Evolutionary conservation across 2,888 invertebrate genomes (phyloP), one percentile per base, ranked within the genome.

Genomic region (Calameuta idolon): DNA sequence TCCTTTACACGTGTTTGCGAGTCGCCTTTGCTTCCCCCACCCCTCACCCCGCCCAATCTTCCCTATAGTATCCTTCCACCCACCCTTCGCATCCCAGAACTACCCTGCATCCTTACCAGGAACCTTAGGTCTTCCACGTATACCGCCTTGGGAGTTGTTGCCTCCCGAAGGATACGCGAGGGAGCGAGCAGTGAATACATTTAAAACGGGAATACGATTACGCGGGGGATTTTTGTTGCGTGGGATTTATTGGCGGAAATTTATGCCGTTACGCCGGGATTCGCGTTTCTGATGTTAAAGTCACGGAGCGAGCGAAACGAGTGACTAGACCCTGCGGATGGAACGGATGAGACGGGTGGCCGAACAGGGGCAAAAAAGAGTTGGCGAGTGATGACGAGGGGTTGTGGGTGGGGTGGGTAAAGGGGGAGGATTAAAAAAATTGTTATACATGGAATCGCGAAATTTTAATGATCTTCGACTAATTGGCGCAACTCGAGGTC

Each of bases 121-220:
- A 34, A 34, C 15, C 34, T 34, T 34, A 11, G 74, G 77, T 79
- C 79, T 79, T 79, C 81, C 83, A 79, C 78, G 75, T 81, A 80
- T 82, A 79, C 69, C 69, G 75, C 77, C 73, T 73, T 69, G n/a
- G 73, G 74, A 68, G 35, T 73, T 73, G 69, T 37, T 73, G 76
- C 69, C 35, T 73, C 73, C 73, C 73, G 40, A 68, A 35, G 40
- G 40, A 68, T 79, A 34, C 75, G 79, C 74, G 80, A 75, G 75
- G 71, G 77, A 73, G 74, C 76, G 76, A 75, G 73, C 81, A 85
- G 85, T 82, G 88, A 89, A 89, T 90, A 90, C 86, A 88, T 89
- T 89, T 87, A 85, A 86, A 89, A 85, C 87, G 87, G 86, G 88
- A 89, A 89, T 89, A 87, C 88, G 89, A 90, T 90, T 88, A 88